phyloP scores from a whole-genome alignment of 2,888 invertebrate species.

The Chrysina gloriosa region DNA sequence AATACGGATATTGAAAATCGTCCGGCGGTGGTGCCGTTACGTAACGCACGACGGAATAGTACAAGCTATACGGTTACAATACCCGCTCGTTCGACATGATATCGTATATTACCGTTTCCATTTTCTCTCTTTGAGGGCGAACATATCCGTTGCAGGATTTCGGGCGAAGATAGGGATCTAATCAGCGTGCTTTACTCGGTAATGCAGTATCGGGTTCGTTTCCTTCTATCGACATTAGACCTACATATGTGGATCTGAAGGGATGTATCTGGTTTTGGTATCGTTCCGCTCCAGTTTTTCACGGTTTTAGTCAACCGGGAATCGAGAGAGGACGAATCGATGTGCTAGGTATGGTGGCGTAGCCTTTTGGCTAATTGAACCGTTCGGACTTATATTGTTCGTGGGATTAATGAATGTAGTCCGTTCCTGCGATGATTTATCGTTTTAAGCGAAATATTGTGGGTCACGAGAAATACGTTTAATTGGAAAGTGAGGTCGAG shows the following conservation, averaged over 20 bases:
- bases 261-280: background rate
- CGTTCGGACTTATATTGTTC: background rate
- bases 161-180: constrained; percentile 14
- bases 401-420: background rate
- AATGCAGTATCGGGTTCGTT: background rate
- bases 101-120: constrained; percentile 30
- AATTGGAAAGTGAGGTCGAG: too few species aligned
- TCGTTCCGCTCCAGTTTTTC: background rate
- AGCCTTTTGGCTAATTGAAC: background rate
- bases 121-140: constrained; percentile 17
- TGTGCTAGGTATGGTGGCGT: too few species aligned
- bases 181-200: background rate
- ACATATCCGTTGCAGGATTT: constrained; percentile 18
- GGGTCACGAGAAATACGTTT: too few species aligned
- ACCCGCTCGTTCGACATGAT: constrained; percentile 1
- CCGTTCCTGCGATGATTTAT: background rate
- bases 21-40: background rate
- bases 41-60: background rate
- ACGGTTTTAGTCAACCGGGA: background rate
- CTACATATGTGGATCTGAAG: background rate
- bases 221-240: background rate
- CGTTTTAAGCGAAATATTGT: too few species aligned
- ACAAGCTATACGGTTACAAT: too few species aligned
- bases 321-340: too few species aligned
- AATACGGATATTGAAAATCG: constrained; percentile 30